Base-by-base conservation (phyloP, 2,888 invertebrate genomes). In the Campoletis raptor region DNA sequence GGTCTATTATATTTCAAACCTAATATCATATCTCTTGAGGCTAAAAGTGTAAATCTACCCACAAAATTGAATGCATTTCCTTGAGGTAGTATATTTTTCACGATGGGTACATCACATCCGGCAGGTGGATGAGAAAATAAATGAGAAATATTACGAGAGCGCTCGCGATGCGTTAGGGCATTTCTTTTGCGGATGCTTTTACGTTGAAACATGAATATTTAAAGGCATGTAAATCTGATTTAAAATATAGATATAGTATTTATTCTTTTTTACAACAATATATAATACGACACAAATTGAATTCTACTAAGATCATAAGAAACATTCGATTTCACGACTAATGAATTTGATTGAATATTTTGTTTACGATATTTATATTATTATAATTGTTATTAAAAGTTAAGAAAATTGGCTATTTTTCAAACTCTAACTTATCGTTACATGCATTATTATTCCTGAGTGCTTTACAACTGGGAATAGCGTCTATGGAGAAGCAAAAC, bases 41-140 rank as follows among this genome's bases (percentile, higher is more conserved):
- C 52, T 78, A 69, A 77, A 81, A 73, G n/a, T 52, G 69, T 61
- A 81, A 81, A 86, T 77, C 77, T 69, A 37, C 40, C 67, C 74
- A 54, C 57, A 61, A 74, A 86, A 86, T 86, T 81, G 78, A 64
- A 83, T 81, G 81, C 77, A 81, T 78, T 83, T 83, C 73, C 80
- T 52, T 72, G 21, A 12, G 24, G 70, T 77, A 67, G 66, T 77
- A 57, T 42, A 70, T 77, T 72, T 69, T 77, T 52, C 52, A 18
- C 73, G 73, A 78, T 74, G 74, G 36, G 61, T 40, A 45, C 66
- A 69, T 82, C 57, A 57, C 54, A 57, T 82, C 57, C 48, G 8
- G 24, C 57, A 15, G 40, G 37, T 15, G 64, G 36, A 80, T 84
- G 67, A 69, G 40, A 61, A 69, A 80, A 74, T 70, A 80, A 84